Evolutionary conservation across 2,113 vertebrate genomes (phyloP).

Genomic region (Hippotragus niger): DNA sequence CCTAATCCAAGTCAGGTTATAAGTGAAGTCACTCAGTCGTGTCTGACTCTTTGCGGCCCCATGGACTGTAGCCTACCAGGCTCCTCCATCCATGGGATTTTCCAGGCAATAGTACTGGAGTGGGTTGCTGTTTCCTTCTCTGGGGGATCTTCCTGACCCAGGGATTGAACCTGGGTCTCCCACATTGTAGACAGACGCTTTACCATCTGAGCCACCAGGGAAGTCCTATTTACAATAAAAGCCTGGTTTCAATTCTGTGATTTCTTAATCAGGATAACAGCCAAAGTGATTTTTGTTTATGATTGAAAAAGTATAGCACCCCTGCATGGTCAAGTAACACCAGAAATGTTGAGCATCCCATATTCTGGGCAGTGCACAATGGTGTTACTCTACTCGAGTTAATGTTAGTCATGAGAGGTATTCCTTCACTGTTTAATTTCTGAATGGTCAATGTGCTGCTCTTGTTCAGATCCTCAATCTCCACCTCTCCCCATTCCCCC

Average conservation of each 20-base stretch:
- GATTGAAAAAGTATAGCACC: background rate
- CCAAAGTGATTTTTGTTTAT: background rate
- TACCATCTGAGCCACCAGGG: background rate
- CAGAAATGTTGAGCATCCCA: background rate
- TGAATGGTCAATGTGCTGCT: background rate
- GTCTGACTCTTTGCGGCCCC: background rate
- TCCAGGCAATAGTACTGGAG: background rate
- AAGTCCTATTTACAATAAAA: background rate
- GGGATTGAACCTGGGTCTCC: background rate
- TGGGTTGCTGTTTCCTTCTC: background rate
- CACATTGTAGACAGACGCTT: background rate
- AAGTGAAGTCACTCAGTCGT: background rate
- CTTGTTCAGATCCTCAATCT: too few species aligned
- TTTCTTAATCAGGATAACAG: background rate
- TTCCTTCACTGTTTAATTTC: background rate
- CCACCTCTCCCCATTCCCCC: background rate
- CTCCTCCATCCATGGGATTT: background rate
- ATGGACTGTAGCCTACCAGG: background rate
- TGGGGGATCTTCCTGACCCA: background rate
- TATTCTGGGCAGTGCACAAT: fast-evolving
- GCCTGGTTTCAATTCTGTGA: background rate
- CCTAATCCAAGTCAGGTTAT: background rate
- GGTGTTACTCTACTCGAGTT: background rate
- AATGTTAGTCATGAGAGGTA: background rate
- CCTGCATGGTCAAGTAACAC: background rate